A percentile compares a stretch with the other conserved stretches of the same genome.
These are phyloP conservation scores for Knipowitschia caucasica DNA, from an alignment of 2,797 vertebrate species.

Conservation along the genomic window DNA sequence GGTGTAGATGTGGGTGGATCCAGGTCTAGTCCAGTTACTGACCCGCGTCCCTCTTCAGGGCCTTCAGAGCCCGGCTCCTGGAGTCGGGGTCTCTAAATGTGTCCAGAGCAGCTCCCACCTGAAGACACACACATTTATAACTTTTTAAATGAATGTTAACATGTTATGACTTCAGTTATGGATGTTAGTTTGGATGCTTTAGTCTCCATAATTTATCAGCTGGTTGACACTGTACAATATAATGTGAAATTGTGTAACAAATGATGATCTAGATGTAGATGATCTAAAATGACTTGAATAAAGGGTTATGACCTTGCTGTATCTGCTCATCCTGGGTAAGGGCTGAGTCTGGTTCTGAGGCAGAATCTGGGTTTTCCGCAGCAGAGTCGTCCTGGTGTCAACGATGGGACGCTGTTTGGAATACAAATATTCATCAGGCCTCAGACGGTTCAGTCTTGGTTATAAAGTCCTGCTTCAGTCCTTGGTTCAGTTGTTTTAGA, in stretches of 20 bases:
- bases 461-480: background rate
- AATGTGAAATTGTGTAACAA: too few relatives aligned
- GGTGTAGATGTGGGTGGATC: too few relatives aligned
- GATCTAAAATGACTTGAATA: too few relatives aligned
- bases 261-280: too few relatives aligned
- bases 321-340: background rate
- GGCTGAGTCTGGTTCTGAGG: background rate
- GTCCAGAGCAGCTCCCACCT: slow-evolving; percentile 80
- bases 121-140: too few relatives aligned
- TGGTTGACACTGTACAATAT: too few relatives aligned
- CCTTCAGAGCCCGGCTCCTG: slow-evolving; percentile 48
- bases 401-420: background rate
- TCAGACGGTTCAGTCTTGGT: background rate
- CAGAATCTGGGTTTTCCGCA: slow-evolving; percentile 38
- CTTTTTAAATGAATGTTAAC: too few relatives aligned
- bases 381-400: slow-evolving; percentile 48
- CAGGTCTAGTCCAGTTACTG: slow-evolving; percentile 45
- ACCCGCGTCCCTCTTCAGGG: slow-evolving; percentile 61
- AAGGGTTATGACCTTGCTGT: background rate
- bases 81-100: slow-evolving; percentile 76
- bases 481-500: background rate
- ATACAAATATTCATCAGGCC: background rate
- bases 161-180: too few relatives aligned
- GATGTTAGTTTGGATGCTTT: too few relatives aligned
- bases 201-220: too few relatives aligned